Evolutionary conservation across 2,113 vertebrate genomes (phyloP).

Genomic region (Brachypodius melanocephalos): DNA sequence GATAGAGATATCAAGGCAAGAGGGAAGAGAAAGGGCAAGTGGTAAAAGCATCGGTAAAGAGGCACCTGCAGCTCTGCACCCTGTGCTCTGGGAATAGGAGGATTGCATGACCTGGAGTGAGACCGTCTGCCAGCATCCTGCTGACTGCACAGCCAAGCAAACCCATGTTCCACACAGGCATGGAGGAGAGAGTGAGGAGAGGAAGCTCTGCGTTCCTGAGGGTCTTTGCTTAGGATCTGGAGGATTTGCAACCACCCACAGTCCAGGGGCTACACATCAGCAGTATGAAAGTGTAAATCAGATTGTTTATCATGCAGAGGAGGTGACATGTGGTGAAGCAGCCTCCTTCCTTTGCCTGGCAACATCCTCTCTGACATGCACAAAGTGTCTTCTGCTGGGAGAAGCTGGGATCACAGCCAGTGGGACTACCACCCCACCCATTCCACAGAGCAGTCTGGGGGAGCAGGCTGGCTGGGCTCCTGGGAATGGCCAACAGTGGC

Average conservation of each 20-base stretch:
- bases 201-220: neutral
- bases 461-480: neutral
- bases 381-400: conserved; percentile 17
- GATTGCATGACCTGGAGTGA: neutral
- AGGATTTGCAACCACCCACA: neutral
- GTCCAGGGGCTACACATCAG: neutral
- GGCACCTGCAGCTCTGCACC: neutral
- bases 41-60: neutral
- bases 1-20: neutral
- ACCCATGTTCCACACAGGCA: fast-evolving
- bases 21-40: neutral
- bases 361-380: neutral
- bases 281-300: neutral
- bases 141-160: neutral
- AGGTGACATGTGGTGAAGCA: neutral
- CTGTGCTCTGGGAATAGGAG: neutral
- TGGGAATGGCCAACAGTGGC: neutral
- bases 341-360: neutral
- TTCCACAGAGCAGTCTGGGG: neutral
- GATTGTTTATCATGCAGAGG: neutral
- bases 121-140: neutral
- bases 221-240: neutral
- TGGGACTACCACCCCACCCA: neutral
- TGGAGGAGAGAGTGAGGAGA: fast-evolving
- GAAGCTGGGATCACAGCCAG: neutral